Percentiles rank a stretch among this genome's conserved stretches.
Evolutionary conservation across 2,888 invertebrate species (phyloP).

Genomic region (Heliconius erato): DNA sequence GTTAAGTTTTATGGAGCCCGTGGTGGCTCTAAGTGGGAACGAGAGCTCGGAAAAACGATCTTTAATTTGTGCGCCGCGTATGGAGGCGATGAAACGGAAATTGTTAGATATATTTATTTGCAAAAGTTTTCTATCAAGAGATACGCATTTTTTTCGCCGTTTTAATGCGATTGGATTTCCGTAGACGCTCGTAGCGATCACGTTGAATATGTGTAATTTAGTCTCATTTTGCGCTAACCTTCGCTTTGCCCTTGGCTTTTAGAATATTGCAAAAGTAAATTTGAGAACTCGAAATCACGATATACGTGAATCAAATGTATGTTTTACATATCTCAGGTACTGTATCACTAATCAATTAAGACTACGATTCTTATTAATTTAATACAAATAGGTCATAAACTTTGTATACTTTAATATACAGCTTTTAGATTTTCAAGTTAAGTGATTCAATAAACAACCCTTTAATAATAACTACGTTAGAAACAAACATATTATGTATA

Average conservation of each 20-base stretch:
- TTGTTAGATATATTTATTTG: conserved; percentile 77
- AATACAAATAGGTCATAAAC: background rate
- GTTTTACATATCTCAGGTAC: conserved; percentile 12
- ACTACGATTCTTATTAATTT: background rate
- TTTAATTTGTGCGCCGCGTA: conserved; percentile 81
- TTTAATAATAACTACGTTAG: background rate
- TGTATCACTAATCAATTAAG: background rate
- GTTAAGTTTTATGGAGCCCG: conserved; percentile 83
- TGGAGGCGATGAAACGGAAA: conserved; percentile 78
- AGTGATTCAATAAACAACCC: background rate
- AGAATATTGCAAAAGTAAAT: conserved; percentile 52
- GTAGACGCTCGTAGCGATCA: conserved; percentile 65
- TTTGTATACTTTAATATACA: background rate
- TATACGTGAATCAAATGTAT: conserved; percentile 34
- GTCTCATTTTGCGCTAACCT: conserved; percentile 65
- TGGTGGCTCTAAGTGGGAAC: conserved; percentile 70
- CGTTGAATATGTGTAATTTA: conserved; percentile 73
- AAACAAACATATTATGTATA: background rate
- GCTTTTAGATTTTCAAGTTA: background rate
- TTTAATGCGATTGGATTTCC: conserved; percentile 80
- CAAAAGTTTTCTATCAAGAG: conserved; percentile 69
- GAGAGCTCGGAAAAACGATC: conserved; percentile 79
- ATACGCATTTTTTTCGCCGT: conserved; percentile 71
- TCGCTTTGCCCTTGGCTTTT: conserved; percentile 62
- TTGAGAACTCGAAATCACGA: conserved; percentile 32